Conservation (phyloP, 2,113 vertebrate species). For the Notechis scutatus region DNA sequence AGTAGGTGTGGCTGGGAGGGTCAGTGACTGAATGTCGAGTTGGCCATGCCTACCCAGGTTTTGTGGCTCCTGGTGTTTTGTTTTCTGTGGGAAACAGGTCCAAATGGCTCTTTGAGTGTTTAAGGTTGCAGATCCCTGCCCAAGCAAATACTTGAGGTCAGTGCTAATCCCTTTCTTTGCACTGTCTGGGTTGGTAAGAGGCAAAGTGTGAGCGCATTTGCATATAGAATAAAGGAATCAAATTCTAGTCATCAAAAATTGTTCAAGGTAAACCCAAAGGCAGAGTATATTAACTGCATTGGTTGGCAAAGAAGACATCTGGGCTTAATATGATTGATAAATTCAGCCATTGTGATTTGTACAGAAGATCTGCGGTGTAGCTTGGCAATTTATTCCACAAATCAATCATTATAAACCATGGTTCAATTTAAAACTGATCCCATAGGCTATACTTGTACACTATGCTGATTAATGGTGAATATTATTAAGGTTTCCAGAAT, state of each 20-base stretch:
- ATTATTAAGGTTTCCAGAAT: neutral
- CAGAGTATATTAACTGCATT: neutral
- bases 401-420: neutral
- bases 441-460: neutral
- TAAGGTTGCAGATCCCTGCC: neutral
- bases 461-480: neutral
- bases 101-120: no score
- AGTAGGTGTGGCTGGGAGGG: no score
- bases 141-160: neutral
- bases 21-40: no score
- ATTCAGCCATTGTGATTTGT: neutral
- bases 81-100: no score
- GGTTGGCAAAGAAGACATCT: neutral
- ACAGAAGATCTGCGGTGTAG: neutral
- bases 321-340: neutral
- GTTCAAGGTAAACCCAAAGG: neutral
- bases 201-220: neutral
- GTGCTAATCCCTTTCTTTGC: neutral
- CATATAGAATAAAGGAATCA: neutral
- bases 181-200: neutral
- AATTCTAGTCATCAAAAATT: neutral
- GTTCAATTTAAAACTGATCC: neutral
- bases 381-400: neutral
- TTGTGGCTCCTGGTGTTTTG: no score
- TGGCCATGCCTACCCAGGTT: no score